A percentile compares a stretch with the other conserved stretches of the same genome.
Evolutionary conservation across 2,797 vertebrate species (phyloP).

Genomic region (Gymnopithys bicolor): DNA sequence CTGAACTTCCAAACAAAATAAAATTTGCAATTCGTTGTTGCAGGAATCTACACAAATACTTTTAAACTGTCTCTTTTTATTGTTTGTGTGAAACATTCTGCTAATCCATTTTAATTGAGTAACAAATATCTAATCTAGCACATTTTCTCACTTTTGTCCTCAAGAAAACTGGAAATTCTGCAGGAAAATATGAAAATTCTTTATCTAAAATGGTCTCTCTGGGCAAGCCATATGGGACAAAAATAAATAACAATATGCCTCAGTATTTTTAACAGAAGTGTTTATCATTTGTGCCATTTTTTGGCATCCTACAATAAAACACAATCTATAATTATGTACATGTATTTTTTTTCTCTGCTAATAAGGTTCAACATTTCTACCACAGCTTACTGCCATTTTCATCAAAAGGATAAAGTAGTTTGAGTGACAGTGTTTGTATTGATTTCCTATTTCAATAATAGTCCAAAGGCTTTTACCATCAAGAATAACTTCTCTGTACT

Average conservation of each 20-base stretch:
- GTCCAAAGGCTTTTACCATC: not conserved
- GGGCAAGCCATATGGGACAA: conserved; percentile 6
- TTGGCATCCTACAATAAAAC: conserved; percentile 1
- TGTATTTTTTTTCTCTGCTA: conserved; percentile 31
- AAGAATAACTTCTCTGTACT: not conserved
- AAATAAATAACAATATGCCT: not conserved
- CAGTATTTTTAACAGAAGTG: conserved; percentile 9
- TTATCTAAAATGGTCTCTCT: conserved; percentile 15
- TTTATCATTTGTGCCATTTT: not conserved
- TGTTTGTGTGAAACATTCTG: not conserved
- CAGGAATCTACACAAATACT: not conserved
- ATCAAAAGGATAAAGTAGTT: not conserved
- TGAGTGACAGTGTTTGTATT: not conserved
- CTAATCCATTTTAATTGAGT: not conserved
- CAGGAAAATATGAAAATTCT: not conserved
- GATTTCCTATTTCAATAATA: not conserved
- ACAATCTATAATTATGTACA: not conserved
- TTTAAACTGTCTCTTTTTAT: not conserved
- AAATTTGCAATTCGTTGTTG: not conserved
- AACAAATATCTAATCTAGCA: not conserved
- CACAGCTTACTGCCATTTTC: not conserved
- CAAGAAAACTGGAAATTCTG: conserved; percentile 6
- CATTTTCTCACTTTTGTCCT: not conserved
- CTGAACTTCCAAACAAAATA: not conserved
- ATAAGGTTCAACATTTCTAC: not conserved